A percentile compares a stretch with the other conserved stretches of the same genome.
Evolutionary conservation across 92 coral and sea anemone genomes (phyloP).

Genomic region (Pocillopora meandrina): DNA sequence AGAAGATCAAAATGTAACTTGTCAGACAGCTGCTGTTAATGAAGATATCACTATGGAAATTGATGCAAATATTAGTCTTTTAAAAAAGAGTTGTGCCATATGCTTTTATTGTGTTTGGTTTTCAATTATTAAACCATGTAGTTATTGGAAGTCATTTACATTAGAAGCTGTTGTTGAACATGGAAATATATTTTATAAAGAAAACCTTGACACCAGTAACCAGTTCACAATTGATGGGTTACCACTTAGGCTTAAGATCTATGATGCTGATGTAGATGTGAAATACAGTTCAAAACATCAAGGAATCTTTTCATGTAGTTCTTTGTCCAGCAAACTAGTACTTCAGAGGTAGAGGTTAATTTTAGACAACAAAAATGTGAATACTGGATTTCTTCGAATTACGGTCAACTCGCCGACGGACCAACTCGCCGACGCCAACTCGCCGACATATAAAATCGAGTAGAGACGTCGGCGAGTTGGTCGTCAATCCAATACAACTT

Average conservation of each 20-base stretch:
- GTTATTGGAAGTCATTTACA: conserved; percentile 60
- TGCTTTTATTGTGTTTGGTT: conserved; percentile 62
- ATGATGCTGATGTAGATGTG: conserved; percentile 1
- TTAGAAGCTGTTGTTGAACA: conserved; percentile 50
- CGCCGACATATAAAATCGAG: too few relatives aligned
- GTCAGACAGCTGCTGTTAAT: not conserved
- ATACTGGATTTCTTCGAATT: conserved; percentile 44
- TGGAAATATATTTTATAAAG: conserved; percentile 29
- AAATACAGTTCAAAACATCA: conserved; percentile 9
- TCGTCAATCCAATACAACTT: too few relatives aligned
- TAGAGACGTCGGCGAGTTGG: too few relatives aligned
- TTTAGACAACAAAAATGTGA: conserved; percentile 15
- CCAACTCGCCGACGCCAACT: too few relatives aligned
- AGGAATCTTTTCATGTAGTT: conserved; percentile 24
- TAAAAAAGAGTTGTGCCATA: conserved; percentile 50
- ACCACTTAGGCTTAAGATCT: conserved; percentile 25
- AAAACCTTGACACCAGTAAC: conserved; percentile 25
- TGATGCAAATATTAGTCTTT: conserved; percentile 15
- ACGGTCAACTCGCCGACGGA: too few relatives aligned
- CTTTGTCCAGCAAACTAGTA: not conserved
- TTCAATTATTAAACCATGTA: conserved; percentile 62
- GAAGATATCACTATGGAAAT: not conserved
- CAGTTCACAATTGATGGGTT: conserved; percentile 34
- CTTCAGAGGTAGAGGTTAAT: conserved; percentile 8
- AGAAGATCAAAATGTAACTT: not conserved